A percentile compares a stretch with the other conserved stretches of the same genome.
Conservation (phyloP, 1,140 invertebrate species). For the Bilobella aurantiaca region DNA sequence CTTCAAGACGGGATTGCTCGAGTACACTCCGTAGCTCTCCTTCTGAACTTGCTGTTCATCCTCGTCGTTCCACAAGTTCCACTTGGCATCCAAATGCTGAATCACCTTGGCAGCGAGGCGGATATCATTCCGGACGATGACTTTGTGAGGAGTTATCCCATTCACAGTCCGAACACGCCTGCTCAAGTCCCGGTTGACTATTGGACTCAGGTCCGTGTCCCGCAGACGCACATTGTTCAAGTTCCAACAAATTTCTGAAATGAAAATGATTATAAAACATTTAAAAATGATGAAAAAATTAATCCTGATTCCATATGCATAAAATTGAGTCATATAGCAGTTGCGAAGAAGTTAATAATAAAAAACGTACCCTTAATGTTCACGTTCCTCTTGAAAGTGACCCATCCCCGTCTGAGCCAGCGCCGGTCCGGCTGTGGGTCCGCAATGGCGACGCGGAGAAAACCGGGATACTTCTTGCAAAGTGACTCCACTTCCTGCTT, state of each 20-base stretch:
- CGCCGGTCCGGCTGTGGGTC: too few species aligned
- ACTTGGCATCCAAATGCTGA: slow-evolving; percentile 77
- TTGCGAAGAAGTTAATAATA: too few species aligned
- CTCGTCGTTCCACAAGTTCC: slow-evolving; percentile 60
- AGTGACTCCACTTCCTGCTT: too few species aligned
- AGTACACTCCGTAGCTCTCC: slow-evolving; percentile 64
- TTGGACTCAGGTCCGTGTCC: slow-evolving; percentile 85
- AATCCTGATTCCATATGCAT: too few species aligned
- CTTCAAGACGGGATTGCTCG: slow-evolving; percentile 88
- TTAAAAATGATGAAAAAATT: too few species aligned
- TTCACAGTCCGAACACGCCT: slow-evolving; percentile 83
- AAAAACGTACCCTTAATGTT: too few species aligned
- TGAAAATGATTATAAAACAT: too few species aligned
- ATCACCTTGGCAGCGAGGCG: slow-evolving; percentile 90
- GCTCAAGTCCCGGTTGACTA: slow-evolving; percentile 86
- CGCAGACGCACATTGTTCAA: slow-evolving; percentile 87
- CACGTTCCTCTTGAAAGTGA: too few species aligned
- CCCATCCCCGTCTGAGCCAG: too few species aligned
- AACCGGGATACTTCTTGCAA: too few species aligned
- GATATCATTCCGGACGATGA: slow-evolving; percentile 82
- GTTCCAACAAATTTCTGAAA: slow-evolving; percentile 90
- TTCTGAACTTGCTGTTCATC: slow-evolving; percentile 41
- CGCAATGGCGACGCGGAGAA: too few species aligned
- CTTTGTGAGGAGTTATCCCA: slow-evolving; percentile 82
- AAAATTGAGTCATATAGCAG: too few species aligned